Evolutionary conservation across 2,888 invertebrate species (phyloP), one percentile per base, ranked within the genome.

Genomic region (Phyllotreta striolata): DNA sequence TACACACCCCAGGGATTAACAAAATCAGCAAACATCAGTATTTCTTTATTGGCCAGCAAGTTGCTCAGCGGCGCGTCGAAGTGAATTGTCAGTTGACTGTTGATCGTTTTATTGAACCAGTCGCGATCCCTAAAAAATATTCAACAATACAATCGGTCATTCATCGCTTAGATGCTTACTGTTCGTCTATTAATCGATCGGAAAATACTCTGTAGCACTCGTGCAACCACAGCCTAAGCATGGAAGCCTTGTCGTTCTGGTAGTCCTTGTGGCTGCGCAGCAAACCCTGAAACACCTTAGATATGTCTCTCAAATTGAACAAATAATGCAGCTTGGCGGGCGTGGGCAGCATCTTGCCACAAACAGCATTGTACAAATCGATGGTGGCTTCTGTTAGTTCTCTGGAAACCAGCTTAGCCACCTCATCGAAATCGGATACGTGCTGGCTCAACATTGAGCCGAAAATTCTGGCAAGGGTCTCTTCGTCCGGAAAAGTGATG

Each of bases 251-350:
- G 0, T 90, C 91, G 74, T 89, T 90, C 66, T 92, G 92, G 74
- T 89, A 89, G 70, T 92, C 91, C 64, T 88, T 89, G 78, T 91
- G 88, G 68, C 91, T 88, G 66, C 93, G 84, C 12, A 96, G 80
- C 10, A 96, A 79, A 3, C 95, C 95, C 86, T 95, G 90, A 73
- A 89, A 89, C 41, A 95, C 89, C 83, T 89, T 92, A 0, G 94
- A 94, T 70, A 96, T 93, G 75, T 95, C 95, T 70, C 95, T 83
- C 73, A 96, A 81, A 80, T 95, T 95, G 82, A 95, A 96, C 40
- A 95, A 83, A 74, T 96, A 96, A 81, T 96, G 95, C 78, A 92
- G 93, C 80, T 95, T 96, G 64, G 89, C 86, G 0, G 95, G 95
- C 0, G 95, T 95, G 0, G 96, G 95, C 44, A 95, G 81, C 83